phyloP scores from a whole-genome alignment of 1,140 invertebrate species.

The Aphis craccivora region DNA sequence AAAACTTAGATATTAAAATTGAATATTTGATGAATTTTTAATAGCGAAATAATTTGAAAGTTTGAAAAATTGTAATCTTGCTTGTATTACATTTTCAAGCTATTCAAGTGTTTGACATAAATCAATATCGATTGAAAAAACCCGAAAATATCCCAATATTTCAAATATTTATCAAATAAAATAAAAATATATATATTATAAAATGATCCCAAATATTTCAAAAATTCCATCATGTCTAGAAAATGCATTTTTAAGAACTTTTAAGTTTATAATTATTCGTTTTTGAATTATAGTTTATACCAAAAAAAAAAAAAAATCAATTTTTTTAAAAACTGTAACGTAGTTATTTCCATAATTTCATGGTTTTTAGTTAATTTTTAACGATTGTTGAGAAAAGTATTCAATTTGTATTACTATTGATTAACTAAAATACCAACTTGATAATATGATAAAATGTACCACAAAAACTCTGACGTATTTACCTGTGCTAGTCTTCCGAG shows the following conservation, averaged over 20 bases:
- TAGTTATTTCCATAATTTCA: not conserved
- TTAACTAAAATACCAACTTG: not conserved
- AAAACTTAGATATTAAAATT: no score
- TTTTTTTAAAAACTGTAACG: not conserved
- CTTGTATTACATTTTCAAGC: no score
- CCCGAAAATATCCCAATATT: not conserved
- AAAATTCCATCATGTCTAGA: not conserved
- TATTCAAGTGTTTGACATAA: no score
- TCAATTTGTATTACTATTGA: not conserved
- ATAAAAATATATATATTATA: no score
- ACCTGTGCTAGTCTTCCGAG: not conserved
- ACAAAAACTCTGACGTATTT: not conserved
- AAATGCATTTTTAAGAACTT: not conserved
- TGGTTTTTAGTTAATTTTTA: not conserved
- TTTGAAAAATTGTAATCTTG: no score
- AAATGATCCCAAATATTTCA: not conserved
- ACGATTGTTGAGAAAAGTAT: not conserved
- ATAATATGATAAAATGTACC: not conserved
- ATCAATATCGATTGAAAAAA: not conserved
- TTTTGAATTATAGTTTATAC: not conserved
- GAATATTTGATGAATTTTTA: no score
- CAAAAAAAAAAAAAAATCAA: not conserved
- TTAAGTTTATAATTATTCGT: not conserved
- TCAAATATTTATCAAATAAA: not conserved
- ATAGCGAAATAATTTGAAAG: not conserved